Base-by-base conservation (phyloP, 2,888 invertebrate genomes). In the Leistus spinibarbis region DNA sequence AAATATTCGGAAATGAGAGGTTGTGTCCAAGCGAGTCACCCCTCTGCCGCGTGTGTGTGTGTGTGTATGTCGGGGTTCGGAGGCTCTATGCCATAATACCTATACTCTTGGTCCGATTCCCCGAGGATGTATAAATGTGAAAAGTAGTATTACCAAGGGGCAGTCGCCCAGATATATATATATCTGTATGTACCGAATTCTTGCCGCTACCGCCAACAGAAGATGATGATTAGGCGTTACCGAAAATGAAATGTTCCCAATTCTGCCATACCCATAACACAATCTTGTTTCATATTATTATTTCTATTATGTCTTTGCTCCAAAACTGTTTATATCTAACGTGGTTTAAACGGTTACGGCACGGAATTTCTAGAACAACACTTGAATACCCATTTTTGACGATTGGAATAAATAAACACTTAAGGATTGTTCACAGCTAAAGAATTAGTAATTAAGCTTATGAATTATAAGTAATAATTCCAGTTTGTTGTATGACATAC, bases 101-200 rank as follows among this genome's bases (percentile, higher is more conserved):
- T n/a, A n/a, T n/a, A n/a, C n/a, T n/a, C 62, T 62, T 10, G 9
- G 62, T 62, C 62, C 19, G 62, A 80, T 82, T 85, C 86, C 85
- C 86, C 76, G 74, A 83, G 86, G 86, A 84, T 83, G 82, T 81
- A 86, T 86, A 86, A 84, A 85, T 84, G 84, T 84, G 84, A 85
- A 85, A 84, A 84, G 84, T 83, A 84, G 84, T 82, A 81, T 81
- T 19, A 75, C 77, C 78, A 77, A 76, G 76, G 78, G 69, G 68
- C 22, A 40, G 3, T n/a, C n/a, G 5, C 10, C 4, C 5, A 40
- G 40, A 27, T 27, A 27, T 27, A n/a, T n/a, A n/a, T n/a, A n/a
- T n/a, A n/a, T n/a, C n/a, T n/a, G n/a, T n/a, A n/a, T n/a, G n/a
- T n/a, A 27, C 27, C 27, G 27, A 27, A 27, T 27, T 7, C 4